A percentile compares a stretch with the other conserved stretches of the same genome.
Conservation (phyloP, 2,797 vertebrate species). For the Hemitrygon akajei region DNA sequence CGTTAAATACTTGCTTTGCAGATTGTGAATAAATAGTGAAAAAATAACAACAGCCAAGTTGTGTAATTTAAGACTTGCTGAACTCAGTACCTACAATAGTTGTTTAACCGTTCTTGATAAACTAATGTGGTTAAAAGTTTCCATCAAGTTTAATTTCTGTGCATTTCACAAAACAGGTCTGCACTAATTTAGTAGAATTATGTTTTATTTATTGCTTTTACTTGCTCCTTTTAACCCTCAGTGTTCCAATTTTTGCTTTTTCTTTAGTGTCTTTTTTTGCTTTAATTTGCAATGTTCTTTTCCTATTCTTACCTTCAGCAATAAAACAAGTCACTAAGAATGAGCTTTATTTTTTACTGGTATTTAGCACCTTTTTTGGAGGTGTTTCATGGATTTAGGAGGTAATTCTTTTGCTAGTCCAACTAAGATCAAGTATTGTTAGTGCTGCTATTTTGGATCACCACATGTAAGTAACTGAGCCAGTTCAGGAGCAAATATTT, state of each 20-base stretch:
- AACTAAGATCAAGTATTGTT: neutral
- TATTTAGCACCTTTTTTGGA: neutral
- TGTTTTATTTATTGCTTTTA: neutral
- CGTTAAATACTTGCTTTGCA: too few relatives aligned
- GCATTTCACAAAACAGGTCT: too few relatives aligned
- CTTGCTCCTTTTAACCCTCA: neutral
- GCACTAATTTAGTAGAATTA: too few relatives aligned
- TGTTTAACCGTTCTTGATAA: neutral
- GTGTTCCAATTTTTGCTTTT: neutral
- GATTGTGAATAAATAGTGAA: too few relatives aligned
- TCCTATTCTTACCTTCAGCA: neutral
- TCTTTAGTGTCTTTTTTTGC: neutral
- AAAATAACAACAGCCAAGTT: neutral
- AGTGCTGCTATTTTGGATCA: constrained; percentile 26
- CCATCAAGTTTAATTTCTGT: too few relatives aligned
- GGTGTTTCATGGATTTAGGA: neutral
- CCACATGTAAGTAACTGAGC: neutral
- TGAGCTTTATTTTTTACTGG: neutral
- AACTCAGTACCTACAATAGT: neutral
- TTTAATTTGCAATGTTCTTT: neutral
- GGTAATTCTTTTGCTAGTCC: neutral
- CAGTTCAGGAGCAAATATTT: constrained; percentile 31
- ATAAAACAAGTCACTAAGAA: neutral
- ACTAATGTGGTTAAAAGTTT: neutral
- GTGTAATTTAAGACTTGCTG: neutral